Evolutionary conservation across 2,113 vertebrate genomes (phyloP), one percentile per base, ranked within the genome.

Genomic region (Hippocampus comes): DNA sequence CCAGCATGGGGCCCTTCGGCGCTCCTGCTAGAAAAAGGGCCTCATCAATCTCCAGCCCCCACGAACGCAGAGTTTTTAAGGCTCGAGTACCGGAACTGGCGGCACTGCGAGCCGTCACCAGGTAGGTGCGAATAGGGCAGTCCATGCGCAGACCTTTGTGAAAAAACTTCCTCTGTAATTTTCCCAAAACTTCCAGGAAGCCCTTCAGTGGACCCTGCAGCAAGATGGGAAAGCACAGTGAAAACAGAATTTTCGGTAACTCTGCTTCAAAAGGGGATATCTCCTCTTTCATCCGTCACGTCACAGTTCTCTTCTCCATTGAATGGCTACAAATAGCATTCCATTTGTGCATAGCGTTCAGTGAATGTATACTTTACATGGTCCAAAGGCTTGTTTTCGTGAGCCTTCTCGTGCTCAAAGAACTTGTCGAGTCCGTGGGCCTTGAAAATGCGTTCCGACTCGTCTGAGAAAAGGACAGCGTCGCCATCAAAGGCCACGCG

Each of bases 21-120:
- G 96, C 96, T 1, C 96, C 96, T 0, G 96, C 97, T 27, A 99
- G 89, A 79, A 99, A 99, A 25, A 98, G 83, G 30, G 97, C 96
- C 71, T 99, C 96, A 2, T 99, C 96, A 0, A 95, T 96, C 89
- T 99, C 97, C 83, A 99, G 90, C 0, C 97, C 97, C 97, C 97
- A 99, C 11, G 94, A 96, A 30, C 95, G 93, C 72, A 99, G 90
- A 53, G 95, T 99, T 83, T 97, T 98, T 61, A 99, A 89, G 63
- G 95, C 96, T 1, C 97, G 91, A 3, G 95, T 94, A 0, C 97
- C 96, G 0, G 95, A 97, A 77, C 96, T 99, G 91, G 96, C 96
- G 0, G 96, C 96, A 0, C 95, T 96, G 20, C 96, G 92, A 14
- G 97, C 95, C 0, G 97, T 98, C 77, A 98, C 96, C 81, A 99